phyloP scores from a whole-genome alignment of 1,140 invertebrate genomes.

The Lerema accius region DNA sequence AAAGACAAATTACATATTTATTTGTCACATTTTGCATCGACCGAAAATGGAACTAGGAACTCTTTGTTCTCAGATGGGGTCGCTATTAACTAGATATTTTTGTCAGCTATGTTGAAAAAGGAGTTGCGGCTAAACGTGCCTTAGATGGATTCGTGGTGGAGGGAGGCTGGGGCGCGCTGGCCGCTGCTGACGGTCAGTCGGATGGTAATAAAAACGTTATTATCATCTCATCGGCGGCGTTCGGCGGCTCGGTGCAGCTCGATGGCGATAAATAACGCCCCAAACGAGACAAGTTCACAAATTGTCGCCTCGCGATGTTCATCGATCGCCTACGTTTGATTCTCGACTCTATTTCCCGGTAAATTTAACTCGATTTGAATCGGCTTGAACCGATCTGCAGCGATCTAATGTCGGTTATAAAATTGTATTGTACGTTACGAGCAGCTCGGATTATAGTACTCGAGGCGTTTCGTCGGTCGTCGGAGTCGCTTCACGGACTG shows the following conservation, averaged over 20 bases:
- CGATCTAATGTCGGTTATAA: conserved; percentile 32
- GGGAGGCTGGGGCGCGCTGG: no score
- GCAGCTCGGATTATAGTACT: conserved; percentile 16
- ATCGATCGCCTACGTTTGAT: neutral
- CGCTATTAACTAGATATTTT: no score
- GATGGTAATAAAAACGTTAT: conserved; percentile 40
- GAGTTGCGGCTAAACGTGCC: no score
- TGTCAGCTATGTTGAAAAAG: no score
- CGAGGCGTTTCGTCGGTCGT: conserved; percentile 31
- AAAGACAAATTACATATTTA: no score
- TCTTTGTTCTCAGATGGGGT: no score
- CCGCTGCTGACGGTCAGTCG: neutral
- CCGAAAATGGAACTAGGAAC: no score
- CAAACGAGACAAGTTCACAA: conserved; percentile 45
- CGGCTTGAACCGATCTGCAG: neutral
- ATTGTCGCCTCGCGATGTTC: conserved; percentile 34
- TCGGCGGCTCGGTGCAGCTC: conserved; percentile 12
- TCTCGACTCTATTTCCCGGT: conserved; percentile 4
- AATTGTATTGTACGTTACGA: conserved; percentile 38
- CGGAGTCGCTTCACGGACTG: conserved; percentile 1
- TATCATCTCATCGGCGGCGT: conserved; percentile 36
- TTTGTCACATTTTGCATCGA: no score
- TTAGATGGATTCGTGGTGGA: no score
- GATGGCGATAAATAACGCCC: conserved; percentile 39
- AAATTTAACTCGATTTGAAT: neutral